Conservation (phyloP, 2,888 invertebrate genomes). For the Leucozona laternaria region DNA sequence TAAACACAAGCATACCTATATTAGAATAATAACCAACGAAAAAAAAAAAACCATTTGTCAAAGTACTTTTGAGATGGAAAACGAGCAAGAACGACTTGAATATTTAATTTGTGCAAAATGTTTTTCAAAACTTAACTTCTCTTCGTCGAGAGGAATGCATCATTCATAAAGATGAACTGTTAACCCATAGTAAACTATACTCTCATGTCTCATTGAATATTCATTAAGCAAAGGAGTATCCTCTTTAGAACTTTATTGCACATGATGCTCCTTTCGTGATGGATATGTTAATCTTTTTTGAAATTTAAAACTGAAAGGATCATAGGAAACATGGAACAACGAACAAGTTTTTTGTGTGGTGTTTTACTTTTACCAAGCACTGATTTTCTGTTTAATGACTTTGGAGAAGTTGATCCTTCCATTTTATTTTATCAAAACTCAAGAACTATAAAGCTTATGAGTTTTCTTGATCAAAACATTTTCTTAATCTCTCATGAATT, state of each 20-base stretch:
- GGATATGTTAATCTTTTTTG: constrained; percentile 24
- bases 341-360: neutral
- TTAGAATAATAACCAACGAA: neutral
- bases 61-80: constrained; percentile 16
- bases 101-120: constrained; percentile 13
- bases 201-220: constrained; percentile 44
- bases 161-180: constrained; percentile 22
- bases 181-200: constrained; percentile 6
- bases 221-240: constrained; percentile 28
- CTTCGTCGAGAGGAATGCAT: neutral
- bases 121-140: neutral
- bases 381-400: neutral
- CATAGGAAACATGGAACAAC: constrained; percentile 5
- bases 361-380: neutral
- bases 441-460: neutral
- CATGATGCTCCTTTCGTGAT: constrained; percentile 33
- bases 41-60: neutral
- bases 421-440: neutral
- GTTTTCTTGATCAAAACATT: neutral
- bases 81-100: constrained; percentile 29
- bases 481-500: no score
- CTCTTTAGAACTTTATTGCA: constrained; percentile 20
- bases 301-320: constrained; percentile 1
- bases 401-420: constrained; percentile 1
- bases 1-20: neutral